phyloP scores from a whole-genome alignment of 2,113 vertebrate genomes.

The Pollimyrus isidori region DNA sequence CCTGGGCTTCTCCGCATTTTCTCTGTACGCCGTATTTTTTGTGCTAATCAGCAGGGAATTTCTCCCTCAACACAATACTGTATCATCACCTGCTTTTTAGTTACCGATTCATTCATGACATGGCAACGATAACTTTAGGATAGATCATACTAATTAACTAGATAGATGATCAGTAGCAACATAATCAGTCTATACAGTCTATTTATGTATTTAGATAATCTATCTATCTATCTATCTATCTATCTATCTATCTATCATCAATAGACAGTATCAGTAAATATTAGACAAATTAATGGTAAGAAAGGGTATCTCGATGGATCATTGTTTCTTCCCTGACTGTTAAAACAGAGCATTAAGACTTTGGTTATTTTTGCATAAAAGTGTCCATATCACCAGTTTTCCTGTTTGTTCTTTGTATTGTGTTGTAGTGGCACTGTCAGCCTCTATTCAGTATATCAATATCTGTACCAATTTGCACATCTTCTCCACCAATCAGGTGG shows the following conservation, averaged over 20 bases:
- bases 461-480: not conserved
- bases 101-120: not conserved
- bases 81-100: not conserved
- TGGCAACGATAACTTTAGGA: not conserved
- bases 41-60: not conserved
- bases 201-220: too few relatives aligned
- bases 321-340: not conserved
- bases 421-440: not conserved
- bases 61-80: not conserved
- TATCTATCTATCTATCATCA: not conserved
- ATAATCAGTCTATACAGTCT: too few relatives aligned
- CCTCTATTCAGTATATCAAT: not conserved
- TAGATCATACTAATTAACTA: too few relatives aligned
- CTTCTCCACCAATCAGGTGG: not conserved
- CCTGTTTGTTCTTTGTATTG: not conserved
- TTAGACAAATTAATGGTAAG: not conserved
- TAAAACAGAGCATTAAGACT: not conserved
- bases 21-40: not conserved
- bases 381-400: not conserved
- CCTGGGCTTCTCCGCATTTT: not conserved
- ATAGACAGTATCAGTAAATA: not conserved
- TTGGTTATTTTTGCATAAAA: not conserved
- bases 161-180: too few relatives aligned
- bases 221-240: too few relatives aligned
- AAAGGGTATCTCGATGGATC: not conserved